Evolutionary conservation across 2,797 vertebrate genomes (phyloP), one percentile per base, ranked within the genome.

Genomic region (Typhlichthys subterraneus): DNA sequence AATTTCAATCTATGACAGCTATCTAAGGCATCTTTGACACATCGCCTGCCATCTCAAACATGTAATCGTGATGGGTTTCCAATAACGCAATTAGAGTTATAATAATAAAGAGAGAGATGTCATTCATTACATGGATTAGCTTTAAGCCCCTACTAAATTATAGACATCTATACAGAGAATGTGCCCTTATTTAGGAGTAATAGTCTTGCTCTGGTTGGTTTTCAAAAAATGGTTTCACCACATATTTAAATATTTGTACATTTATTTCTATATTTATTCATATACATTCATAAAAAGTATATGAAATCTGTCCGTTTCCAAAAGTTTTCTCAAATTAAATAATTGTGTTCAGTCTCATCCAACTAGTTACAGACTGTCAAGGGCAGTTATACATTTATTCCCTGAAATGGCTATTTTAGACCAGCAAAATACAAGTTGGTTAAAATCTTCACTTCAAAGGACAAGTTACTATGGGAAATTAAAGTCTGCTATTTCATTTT

Each of bases 21-120:
- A 9, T 62, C 52, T 12, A 5, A 57, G 58, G 63, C 72, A 59
- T 70, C 19, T 42, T 48, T n/a, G 23, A 57, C 61, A 78, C 77
- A 67, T 79, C 61, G 45, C 7, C 29, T 51, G 55, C 47, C 70
- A 77, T 73, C 61, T 72, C 59, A 75, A 31, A 65, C 62, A 77
- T 73, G 67, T 57, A 23, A 61, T 71, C 55, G 53, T 61, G 68
- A 80, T 72, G 72, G 72, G 69, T 71, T 71, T 73, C 64, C 70
- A 80, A 64, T 84, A 79, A 87, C 75, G 79, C 73, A 69, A 88
- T 86, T 88, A 85, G 65, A 58, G 62, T 48, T 76, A 61, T 2
- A 84, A 88, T 80, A 89, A 87, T 76, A 87, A 65, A 65, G 38
- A 23, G 56, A 52, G 13, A 64, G 79, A 75, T 62, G 65, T 78